Evolutionary conservation across 2,797 vertebrate genomes (phyloP).

Genomic region (Psittacula echo): DNA sequence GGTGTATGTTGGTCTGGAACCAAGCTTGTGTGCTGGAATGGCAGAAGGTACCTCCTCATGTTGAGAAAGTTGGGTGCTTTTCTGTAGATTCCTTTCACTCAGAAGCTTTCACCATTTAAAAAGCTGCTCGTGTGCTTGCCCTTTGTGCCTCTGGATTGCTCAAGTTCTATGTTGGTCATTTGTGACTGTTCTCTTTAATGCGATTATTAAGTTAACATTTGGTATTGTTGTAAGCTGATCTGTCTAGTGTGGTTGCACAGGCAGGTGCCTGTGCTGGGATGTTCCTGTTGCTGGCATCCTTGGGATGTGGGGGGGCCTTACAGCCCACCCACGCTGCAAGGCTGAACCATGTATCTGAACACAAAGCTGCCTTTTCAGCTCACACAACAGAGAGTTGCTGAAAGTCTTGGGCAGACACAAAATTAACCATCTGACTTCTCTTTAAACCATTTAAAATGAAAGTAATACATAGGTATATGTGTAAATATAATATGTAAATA

Average conservation of each 20-base stretch:
- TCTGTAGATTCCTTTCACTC: not conserved
- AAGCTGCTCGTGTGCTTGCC: not conserved
- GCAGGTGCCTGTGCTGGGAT: not conserved
- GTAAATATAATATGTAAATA: not conserved
- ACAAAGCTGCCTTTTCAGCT: not conserved
- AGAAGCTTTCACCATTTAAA: not conserved
- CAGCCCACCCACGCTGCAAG: not conserved
- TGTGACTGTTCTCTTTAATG: not conserved
- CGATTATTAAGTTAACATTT: not conserved
- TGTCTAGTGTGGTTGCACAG: rapidly evolving
- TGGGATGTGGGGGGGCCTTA: not conserved
- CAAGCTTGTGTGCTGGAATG: not conserved
- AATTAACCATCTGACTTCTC: not conserved
- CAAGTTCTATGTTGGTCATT: not conserved
- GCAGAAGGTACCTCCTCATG: not conserved
- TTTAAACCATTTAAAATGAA: not conserved
- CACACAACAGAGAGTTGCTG: not conserved
- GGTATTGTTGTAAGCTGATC: rapidly evolving
- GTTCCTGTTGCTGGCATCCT: not conserved
- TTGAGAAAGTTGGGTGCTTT: not conserved
- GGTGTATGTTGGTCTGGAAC: not conserved
- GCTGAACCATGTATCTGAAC: not conserved
- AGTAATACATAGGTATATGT: not conserved
- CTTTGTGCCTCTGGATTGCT: not conserved
- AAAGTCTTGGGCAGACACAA: not conserved